Evolutionary conservation across 2,888 invertebrate species (phyloP).

Genomic region (Ametastegia equiseti): DNA sequence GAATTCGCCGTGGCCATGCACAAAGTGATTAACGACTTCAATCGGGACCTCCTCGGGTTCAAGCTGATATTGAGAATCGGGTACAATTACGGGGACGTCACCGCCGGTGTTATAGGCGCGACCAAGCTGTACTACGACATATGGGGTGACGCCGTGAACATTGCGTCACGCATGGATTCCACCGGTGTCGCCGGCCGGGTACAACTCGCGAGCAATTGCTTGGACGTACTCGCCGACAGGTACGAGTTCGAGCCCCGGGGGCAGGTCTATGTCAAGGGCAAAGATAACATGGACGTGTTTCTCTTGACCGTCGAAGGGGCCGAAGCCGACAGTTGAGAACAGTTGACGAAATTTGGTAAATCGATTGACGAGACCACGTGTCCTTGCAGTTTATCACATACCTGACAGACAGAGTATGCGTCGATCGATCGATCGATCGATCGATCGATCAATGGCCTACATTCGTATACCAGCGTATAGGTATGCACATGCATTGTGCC

Average conservation of each 20-base stretch:
- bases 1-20: conserved; percentile 97
- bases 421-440: not conserved
- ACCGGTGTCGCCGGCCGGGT: conserved; percentile 93
- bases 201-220: conserved; percentile 88
- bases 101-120: conserved; percentile 97
- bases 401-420: not conserved
- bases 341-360: too few relatives aligned
- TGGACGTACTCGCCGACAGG: conserved; percentile 82
- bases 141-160: conserved; percentile 99
- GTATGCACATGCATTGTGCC: too few relatives aligned
- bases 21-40: conserved; percentile 90
- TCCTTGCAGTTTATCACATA: not conserved
- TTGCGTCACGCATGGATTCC: conserved; percentile 98
- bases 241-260: conserved; percentile 96
- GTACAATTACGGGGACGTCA: conserved; percentile 96
- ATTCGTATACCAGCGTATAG: conserved; percentile 15
- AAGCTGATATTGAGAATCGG: conserved; percentile 92
- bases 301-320: conserved; percentile 79
- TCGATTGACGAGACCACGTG: too few relatives aligned
- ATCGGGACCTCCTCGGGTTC: conserved; percentile 93
- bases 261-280: conserved; percentile 97
- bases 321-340: conserved; percentile 64
- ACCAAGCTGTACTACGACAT: conserved; percentile 98
- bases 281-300: conserved; percentile 96
- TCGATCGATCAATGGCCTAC: not conserved